These are phyloP conservation scores for Diarsia mendica DNA, from an alignment of 2,888 invertebrate genomes.

Conservation along the genomic window DNA sequence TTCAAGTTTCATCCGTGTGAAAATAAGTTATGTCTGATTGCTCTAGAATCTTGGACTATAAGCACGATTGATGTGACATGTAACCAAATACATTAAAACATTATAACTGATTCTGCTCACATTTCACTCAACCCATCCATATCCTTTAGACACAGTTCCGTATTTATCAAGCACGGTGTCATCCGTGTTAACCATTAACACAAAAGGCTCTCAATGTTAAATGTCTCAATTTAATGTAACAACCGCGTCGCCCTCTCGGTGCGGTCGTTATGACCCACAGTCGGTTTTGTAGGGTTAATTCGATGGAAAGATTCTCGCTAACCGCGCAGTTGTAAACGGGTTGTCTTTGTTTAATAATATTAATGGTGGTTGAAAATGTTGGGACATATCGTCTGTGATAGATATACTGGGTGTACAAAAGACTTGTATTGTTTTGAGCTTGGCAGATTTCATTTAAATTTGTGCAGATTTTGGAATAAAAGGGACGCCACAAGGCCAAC, in stretches of 20 bases:
- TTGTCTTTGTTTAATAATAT: slow-evolving; percentile 72
- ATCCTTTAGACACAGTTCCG: slow-evolving; percentile 66
- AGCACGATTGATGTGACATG: slow-evolving; percentile 18
- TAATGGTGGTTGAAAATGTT: slow-evolving; percentile 66
- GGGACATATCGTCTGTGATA: slow-evolving; percentile 67
- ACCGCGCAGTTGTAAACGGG: slow-evolving; percentile 75
- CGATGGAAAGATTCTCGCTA: slow-evolving; percentile 83
- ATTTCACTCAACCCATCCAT: slow-evolving; percentile 50
- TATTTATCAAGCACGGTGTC: slow-evolving; percentile 72
- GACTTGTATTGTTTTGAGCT: slow-evolving; percentile 43
- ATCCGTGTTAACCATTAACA: slow-evolving; percentile 77
- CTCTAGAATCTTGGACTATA: no score
- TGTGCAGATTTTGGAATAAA: slow-evolving; percentile 30
- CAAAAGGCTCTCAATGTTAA: slow-evolving; percentile 80
- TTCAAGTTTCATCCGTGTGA: no score
- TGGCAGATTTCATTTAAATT: slow-evolving; percentile 56
- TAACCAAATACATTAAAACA: slow-evolving; percentile 23
- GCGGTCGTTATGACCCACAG: slow-evolving; percentile 78
- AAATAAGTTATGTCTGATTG: no score
- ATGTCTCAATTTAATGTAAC: slow-evolving; percentile 85
- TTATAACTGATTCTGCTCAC: slow-evolving; percentile 34
- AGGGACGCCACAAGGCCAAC: not conserved
- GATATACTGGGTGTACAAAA: slow-evolving; percentile 53
- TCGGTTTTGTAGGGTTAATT: slow-evolving; percentile 85
- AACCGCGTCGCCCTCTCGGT: slow-evolving; percentile 77